A percentile compares a stretch with the other conserved stretches of the same genome.
These are phyloP conservation scores for Notospermus geniculatus DNA, from an alignment of 1,140 invertebrate genomes.

Conservation along the genomic window DNA sequence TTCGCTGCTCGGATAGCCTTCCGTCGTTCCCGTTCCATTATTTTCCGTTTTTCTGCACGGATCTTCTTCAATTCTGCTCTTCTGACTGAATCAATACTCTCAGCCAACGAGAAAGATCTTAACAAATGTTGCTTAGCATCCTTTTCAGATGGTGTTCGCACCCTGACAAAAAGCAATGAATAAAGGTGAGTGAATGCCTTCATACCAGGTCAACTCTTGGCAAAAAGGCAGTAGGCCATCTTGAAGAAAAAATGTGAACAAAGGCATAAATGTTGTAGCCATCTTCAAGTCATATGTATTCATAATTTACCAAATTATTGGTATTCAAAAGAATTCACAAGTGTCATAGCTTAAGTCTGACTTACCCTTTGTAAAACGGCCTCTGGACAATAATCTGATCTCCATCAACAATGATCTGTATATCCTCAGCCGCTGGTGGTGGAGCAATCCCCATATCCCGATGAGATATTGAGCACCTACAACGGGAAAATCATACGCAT, in stretches of 20 bases:
- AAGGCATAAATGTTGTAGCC: no score
- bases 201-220: no score
- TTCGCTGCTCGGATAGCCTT: conserved; percentile 47
- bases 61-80: conserved; percentile 32
- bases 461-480: conserved; percentile 35
- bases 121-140: conserved; percentile 19
- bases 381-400: conserved; percentile 43
- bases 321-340: no score
- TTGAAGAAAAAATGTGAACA: no score
- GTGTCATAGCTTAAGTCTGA: background rate
- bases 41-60: conserved; percentile 33
- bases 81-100: conserved; percentile 39
- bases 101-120: conserved; percentile 28
- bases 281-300: no score
- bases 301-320: no score
- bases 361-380: conserved; percentile 22
- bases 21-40: conserved; percentile 46
- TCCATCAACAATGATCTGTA: conserved; percentile 43
- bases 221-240: no score
- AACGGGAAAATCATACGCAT: conserved; percentile 1
- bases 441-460: conserved; percentile 33
- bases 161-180: no score
- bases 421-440: conserved; percentile 44
- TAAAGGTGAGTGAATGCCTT: no score
- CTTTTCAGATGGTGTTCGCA: no score